Conservation (phyloP, 2,113 vertebrate species). For the Melanostigma gelatinosum region DNA sequence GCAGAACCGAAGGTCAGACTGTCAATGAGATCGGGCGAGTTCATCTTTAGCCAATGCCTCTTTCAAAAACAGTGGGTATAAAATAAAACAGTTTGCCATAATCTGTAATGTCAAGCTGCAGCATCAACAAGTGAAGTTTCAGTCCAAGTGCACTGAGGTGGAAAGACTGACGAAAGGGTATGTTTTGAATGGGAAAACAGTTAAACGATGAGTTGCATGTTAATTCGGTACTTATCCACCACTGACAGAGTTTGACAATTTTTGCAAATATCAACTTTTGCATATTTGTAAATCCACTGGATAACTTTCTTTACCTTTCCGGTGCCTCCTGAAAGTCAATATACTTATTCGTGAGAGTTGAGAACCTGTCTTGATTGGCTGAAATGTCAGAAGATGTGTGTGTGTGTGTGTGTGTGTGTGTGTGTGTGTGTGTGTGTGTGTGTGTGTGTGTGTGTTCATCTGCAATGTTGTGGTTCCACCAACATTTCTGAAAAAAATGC, state of each 20-base stretch:
- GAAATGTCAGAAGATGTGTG: not conserved
- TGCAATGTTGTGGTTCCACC: not conserved
- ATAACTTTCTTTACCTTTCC: conserved; percentile 1
- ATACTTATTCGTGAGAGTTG: not conserved
- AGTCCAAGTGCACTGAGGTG: conserved; percentile 18
- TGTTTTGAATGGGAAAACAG: conserved; percentile 40
- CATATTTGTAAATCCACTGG: conserved; percentile 44
- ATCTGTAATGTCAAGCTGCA: conserved; percentile 55
- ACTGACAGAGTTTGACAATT: conserved; percentile 23
- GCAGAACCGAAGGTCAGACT: conserved; percentile 62
- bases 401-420: not conserved
- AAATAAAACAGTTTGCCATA: conserved; percentile 33
- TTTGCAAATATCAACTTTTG: conserved; percentile 64
- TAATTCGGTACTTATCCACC: conserved; percentile 48
- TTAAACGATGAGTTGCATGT: conserved; percentile 46
- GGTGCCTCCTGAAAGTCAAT: conserved; percentile 9
- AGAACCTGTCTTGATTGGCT: conserved; percentile 7
- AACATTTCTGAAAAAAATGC: not conserved
- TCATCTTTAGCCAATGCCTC: conserved; percentile 34
- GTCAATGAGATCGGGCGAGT: conserved; percentile 34
- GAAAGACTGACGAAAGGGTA: conserved; percentile 28
- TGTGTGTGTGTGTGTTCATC: not conserved
- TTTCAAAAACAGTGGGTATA: conserved; percentile 44
- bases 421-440: not conserved
- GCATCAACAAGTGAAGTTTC: conserved; percentile 33